phyloP scores from a whole-genome alignment of 2,113 vertebrate genomes.

The Passer montanus region DNA sequence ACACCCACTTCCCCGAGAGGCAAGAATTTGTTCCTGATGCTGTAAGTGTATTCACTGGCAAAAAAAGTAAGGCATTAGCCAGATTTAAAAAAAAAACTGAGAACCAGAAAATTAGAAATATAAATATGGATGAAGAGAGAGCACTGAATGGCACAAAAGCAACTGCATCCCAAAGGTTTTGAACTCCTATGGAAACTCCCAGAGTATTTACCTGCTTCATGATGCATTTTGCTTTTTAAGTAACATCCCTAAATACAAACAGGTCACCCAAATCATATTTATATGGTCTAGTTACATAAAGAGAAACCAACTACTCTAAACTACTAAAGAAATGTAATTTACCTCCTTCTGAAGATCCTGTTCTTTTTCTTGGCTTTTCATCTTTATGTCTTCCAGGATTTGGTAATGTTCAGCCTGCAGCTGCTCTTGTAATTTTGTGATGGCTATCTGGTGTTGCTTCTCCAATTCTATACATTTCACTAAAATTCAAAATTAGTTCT shows the following conservation, averaged over 20 bases:
- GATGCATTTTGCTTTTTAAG: background rate
- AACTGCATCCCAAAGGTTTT: background rate
- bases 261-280: background rate
- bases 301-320: background rate
- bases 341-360: conserved; percentile 79
- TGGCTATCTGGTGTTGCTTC: conserved; percentile 63
- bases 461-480: conserved; percentile 68
- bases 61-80: background rate
- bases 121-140: background rate
- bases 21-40: background rate
- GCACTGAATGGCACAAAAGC: background rate
- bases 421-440: conserved; percentile 61
- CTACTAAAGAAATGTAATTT: background rate
- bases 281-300: background rate
- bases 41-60: background rate
- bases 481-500: conserved; percentile 12
- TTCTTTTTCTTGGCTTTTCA: conserved; percentile 66
- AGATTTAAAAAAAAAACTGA: background rate
- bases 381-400: conserved; percentile 63
- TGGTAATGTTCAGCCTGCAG: conserved; percentile 65
- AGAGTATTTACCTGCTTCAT: background rate
- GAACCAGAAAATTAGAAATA: background rate
- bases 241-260: background rate
- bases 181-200: background rate
- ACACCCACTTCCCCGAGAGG: background rate